phyloP scores from a whole-genome alignment of 2,113 vertebrate species.

The Malurus cyaneus region DNA sequence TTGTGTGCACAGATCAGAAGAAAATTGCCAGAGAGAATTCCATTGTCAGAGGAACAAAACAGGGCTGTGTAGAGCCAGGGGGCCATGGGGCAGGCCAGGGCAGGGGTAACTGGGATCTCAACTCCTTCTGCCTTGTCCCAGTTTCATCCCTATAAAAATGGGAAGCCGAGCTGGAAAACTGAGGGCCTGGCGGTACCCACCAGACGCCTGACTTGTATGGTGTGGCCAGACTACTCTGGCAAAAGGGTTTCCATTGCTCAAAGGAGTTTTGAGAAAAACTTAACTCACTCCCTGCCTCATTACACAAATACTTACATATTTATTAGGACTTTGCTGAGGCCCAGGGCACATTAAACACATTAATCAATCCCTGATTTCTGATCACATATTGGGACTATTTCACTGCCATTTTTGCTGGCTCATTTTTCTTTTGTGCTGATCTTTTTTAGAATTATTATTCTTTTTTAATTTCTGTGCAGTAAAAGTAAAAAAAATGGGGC shows the following conservation, averaged over 20 bases:
- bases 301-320: not conserved
- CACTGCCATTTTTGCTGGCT: not conserved
- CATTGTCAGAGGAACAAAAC: not conserved
- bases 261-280: not conserved
- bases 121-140: fast-evolving
- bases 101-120: not conserved
- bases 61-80: fast-evolving
- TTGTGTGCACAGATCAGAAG: not conserved
- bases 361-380: not conserved
- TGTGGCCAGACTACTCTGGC: not conserved
- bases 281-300: not conserved
- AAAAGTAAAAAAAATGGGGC: not conserved
- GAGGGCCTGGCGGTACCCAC: fast-evolving
- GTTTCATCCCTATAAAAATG: not conserved
- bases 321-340: not conserved
- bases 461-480: not conserved
- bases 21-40: not conserved
- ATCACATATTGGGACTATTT: not conserved
- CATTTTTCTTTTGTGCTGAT: no score
- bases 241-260: not conserved
- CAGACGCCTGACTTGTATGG: not conserved
- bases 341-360: not conserved
- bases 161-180: not conserved
- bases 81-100: fast-evolving
- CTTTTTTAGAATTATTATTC: not conserved